Base-by-base conservation (phyloP, 2,888 invertebrate species). In the Sphaeridia pumilis region DNA sequence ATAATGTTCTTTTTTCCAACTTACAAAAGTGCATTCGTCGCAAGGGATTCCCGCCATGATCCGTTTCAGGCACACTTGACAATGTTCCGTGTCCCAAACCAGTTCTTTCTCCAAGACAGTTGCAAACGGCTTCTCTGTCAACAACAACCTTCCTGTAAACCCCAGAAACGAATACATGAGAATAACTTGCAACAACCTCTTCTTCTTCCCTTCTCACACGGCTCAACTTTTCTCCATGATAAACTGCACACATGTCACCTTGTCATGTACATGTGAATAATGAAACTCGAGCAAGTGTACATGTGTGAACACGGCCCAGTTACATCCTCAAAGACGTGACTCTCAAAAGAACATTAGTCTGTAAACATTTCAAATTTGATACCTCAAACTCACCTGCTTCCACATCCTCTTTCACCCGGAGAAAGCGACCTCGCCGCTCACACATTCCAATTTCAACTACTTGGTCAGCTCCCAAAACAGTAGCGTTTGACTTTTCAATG, bases 381-480 rank as follows among this genome's bases (percentile, higher is more conserved):
- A n/a, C n/a, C n/a, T n/a, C n/a, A n/a, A n/a, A n/a, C 35, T n/a
- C 49, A 61, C 65, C 65, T 42, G 63, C 54, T 22, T 43, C 31
- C 12, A 65, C 52, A 21, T 61, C 59, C 48, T 51, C 46, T 2
- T 55, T 60, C 14, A 53, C 65, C 27, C 64, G 57, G 1, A 70
- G 49, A 59, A 65, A 64, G 28, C 70, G 56, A 44, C 70, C 70
- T n/a, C 57, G 38, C 1, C 21, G 31, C 24, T 27, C 14, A 28
- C 52, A 44, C 10, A 52, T 35, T 17, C 34, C 36, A 7, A 62
- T 58, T 2, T 31, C 46, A 10, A 62, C 52, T 48, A 49, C 54
- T 42, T 52, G 10, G 45, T 47, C 56, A 3, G 60, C 62, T 3
- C 56, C 43, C 5, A 53, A 38, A 14, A 62, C 49, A 1, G 17